Base-by-base conservation (phyloP, 2,113 vertebrate genomes). In the Platysternon megacephalum region DNA sequence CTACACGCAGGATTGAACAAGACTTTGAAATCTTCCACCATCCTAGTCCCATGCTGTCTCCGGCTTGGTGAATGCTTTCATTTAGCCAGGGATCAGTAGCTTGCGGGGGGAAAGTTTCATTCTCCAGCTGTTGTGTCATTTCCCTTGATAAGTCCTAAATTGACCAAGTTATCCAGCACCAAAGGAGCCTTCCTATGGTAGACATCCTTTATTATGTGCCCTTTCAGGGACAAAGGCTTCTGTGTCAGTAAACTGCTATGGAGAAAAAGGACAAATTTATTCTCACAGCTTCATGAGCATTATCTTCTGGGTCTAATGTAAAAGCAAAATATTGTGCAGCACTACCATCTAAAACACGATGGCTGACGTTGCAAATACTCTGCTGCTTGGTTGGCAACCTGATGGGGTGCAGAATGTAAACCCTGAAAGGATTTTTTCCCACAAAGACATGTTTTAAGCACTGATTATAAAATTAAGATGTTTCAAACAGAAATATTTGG, bases 91-190 rank as follows among this genome's bases (percentile, higher is more conserved):
- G 97, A 98, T 98, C 97, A 98, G 98, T 96, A 97, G 93, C 93
- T 82, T 39, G 78, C 46, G 56, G 87, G 35, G 46, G 68, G 3
- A 4, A 39, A 95, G 95, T 96, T 96, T 92, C 94, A 90, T 96
- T 98, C 98, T 98, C 98, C 98, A 98, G 98, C 98, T 98, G 98
- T 96, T 98, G 96, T 98, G 97, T 98, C 98, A 98, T 98, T 98
- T 98, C 97, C 98, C 98, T 98, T 97, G 97, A 97, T 98, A 98
- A 98, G 98, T 98, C 98, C 95, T 98, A 98, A 98, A 98, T 98
- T 98, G 98, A 98, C 98, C 8, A 5, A 87, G 95, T 98, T 98
- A 98, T 98, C 96, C 82, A 42, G 95, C 97, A 98, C 98, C 98
- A 98, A 98, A 98, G 97, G 96, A 98, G 98, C 91, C 97, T 98